Evolutionary conservation across 2,888 invertebrate species (phyloP), one percentile per base, ranked within the genome.

Genomic region (Idaea dimidiata): DNA sequence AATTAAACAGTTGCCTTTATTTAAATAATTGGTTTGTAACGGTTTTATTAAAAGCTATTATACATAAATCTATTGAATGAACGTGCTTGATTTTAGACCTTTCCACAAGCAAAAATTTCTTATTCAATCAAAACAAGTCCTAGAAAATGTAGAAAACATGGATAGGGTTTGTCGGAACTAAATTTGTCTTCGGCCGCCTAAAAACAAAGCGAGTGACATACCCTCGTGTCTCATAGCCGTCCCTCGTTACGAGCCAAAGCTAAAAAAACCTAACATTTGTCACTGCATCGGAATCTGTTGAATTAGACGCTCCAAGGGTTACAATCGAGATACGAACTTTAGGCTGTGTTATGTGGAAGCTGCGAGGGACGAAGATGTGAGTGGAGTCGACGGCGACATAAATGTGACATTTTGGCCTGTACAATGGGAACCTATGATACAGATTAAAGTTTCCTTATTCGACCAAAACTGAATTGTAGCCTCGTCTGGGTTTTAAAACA

Each of bases 271-370:
- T 85, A 84, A 89, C 90, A 90, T 90, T 89, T 90, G 89, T 90
- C 90, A 90, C 90, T 89, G 88, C 89, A 89, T 89, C 74, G 89
- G 88, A 89, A 90, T 90, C 88, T 88, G 87, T 85, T 84, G 85
- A 88, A 90, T 90, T 89, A 89, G 87, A 83, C 82, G 85, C 82
- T 81, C 77, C 79, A 78, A 78, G 79, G 79, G 82, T 80, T 83
- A 77, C 72, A 43, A 14, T 75, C 75, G 75, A 74, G 76, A 78
- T 75, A 77, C 74, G 83, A 81, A 85, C 83, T 80, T 43, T 43
- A 14, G 10, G 43, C 8, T 8, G 10, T 3, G 8, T 43, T 43
- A 14, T 43, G 43, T 43, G 14, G 43, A 43, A 14, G 14, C 43
- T 14, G 43, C 43, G 8, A 14, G 43, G 10, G 43, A 14, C 43